Evolutionary conservation across 35 echinoderm and acorn worm species (phyloP), one percentile per base, ranked within the genome.

Genomic region (Diadema setosum): DNA sequence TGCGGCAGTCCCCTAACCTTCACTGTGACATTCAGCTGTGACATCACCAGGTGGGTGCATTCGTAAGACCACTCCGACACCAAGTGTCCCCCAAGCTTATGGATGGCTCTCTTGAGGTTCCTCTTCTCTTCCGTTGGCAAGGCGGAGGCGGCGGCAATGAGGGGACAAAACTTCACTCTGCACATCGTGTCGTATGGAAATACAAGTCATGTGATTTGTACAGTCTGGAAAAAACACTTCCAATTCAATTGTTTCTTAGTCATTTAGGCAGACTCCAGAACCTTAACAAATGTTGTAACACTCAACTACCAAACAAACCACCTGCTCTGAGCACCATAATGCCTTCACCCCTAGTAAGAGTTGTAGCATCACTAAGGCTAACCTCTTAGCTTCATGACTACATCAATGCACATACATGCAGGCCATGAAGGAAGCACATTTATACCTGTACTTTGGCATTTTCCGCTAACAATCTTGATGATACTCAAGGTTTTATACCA

Each of bases 31-130:
- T 84, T 93, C 0, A 97, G 81, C 57, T 97, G 56, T n/a, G 73
- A 91, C 94, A 97, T 97, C 15, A 93, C 61, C 1, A 97, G 91
- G 23, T 89, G 83, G 12, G 94, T 93, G 32, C 94, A 93, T 21
- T 93, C 87, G 73, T 85, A 69, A 42, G 81, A 90, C 94, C 94
- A 97, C 27, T 97, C 94, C 32, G 90, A 86, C 7, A 93, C 67
- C 27, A 97, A 49, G 39, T 97, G 90, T 23, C 90, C 94, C 17
- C 94, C 94, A 1, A 97, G 70, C 58, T 90, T 74, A 42, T 25
- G 56, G 7, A 89, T 32, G 31, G 78, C 36, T 25, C 16, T 74
- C 86, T 96, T 96, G 14, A 92, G 81, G 12, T 39, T 32, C 45
- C 78, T 84, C 70, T 93, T 97, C 16, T 97, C 94, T 3, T 33